Conservation (phyloP, 2,113 vertebrate genomes). For the Camelus bactrianus region DNA sequence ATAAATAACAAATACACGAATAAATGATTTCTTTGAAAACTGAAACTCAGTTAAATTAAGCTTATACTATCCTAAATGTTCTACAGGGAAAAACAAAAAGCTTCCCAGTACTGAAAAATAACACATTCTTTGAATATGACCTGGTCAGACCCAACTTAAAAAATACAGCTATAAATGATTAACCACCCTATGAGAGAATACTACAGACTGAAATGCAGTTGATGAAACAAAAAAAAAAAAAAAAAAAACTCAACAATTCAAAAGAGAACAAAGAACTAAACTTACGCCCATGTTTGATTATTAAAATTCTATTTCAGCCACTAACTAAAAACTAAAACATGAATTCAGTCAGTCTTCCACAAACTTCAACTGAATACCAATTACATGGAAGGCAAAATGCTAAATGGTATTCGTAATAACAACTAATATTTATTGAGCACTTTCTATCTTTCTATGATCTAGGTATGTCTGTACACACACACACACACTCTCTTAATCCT, state of each 20-base stretch:
- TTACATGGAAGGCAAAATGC: not conserved
- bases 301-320: not conserved
- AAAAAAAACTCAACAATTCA: not conserved
- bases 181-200: not conserved
- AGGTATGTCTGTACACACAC: not conserved
- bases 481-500: not conserved
- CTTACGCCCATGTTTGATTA: not conserved
- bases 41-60: constrained; percentile 30
- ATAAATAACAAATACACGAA: not conserved
- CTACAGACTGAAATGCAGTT: not conserved
- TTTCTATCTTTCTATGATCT: not conserved
- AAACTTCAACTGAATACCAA: not conserved
- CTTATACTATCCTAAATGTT: not conserved
- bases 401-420: not conserved
- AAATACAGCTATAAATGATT: not conserved
- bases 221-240: not conserved
- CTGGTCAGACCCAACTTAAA: not conserved
- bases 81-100: not conserved
- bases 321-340: constrained; percentile 33
- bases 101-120: not conserved
- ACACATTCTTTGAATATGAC: not conserved
- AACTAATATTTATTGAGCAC: not conserved
- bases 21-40: constrained; percentile 9
- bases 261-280: constrained; percentile 41
- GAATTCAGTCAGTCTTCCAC: not conserved